Base-by-base conservation (phyloP, 2,797 vertebrate species). In the Rhynchonycteris naso region DNA sequence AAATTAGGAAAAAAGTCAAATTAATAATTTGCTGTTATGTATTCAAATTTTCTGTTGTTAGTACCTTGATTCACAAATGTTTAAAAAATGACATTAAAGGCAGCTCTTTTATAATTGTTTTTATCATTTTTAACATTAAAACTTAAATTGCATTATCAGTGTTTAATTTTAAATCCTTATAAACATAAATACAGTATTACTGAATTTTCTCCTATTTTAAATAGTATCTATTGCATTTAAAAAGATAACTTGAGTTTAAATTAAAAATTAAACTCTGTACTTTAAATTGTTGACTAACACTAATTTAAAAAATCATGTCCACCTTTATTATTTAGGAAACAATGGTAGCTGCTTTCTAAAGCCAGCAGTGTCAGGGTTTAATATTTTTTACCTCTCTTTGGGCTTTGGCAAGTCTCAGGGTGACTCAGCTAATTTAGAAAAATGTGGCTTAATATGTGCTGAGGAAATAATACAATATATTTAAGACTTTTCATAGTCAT, bases 401-500 rank as follows among this genome's bases (percentile, higher is more conserved):
- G 52, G 43, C 15, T 80, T 75, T 90, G 24, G 18, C 72, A 35
- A 81, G 22, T 71, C 19, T 80, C 28, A 24, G 16, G 5, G 14
- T 14, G 33, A 18, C 22, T 96, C 81, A 92, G 14, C 63, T 86
- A 79, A 82, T 80, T 94, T 82, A 56, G 66, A 88, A 71, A 68
- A 94, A 15, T 92, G 33, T 10, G 90, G 5, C 19, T 89, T 61
- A 92, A 58, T 7, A 28, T 93, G 21, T 59, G 33, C 18, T 81
- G 13, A 88, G 35, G 79, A 95, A 90, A 86, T 79, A 83, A 76
- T 88, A 74, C 24, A 74, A 91, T 88, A 79, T 72, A 93, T 89
- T 66, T 7, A 93, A 88, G 91, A 74, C 6, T 14, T 80, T 93
- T 95, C 50, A 58, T 68, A 74, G 52, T 92, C 30, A 96, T 69